Conservation (phyloP, 2,113 vertebrate genomes). For the Tor tambroides region DNA sequence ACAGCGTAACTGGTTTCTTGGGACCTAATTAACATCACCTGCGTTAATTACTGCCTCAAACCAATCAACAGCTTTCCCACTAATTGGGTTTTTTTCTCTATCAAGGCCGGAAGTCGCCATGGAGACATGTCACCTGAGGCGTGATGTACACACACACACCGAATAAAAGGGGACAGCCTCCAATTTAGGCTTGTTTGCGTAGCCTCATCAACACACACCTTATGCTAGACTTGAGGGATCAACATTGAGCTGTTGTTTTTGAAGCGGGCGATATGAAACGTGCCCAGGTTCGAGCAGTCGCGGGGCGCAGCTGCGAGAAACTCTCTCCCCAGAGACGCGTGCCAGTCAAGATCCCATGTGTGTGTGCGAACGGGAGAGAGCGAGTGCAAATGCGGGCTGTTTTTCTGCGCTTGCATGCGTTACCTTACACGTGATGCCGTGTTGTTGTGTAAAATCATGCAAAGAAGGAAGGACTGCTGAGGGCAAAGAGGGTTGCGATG, state of each 20-base stretch:
- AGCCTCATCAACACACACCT: conserved; percentile 59
- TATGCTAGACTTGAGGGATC: conserved; percentile 62
- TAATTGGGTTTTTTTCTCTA: conserved; percentile 85
- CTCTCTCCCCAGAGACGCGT: conserved; percentile 47
- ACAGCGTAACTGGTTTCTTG: conserved; percentile 78
- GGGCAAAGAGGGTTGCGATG: neutral
- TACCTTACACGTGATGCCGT: neutral
- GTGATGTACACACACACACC: conserved; percentile 64
- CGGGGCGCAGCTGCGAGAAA: conserved; percentile 56
- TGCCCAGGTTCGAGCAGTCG: conserved; percentile 49
- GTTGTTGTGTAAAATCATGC: conserved; percentile 26
- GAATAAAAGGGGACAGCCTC: conserved; percentile 75
- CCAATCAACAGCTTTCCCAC: conserved; percentile 88
- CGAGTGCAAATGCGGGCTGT: conserved; percentile 34
- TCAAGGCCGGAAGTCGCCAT: conserved; percentile 65
- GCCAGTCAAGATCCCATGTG: conserved; percentile 46
- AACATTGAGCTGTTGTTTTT: conserved; percentile 60
- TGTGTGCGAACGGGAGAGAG: neutral
- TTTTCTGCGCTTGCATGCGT: neutral
- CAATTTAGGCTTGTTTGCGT: conserved; percentile 68
- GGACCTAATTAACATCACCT: conserved; percentile 94
- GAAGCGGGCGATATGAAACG: conserved; percentile 48
- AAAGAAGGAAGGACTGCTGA: conserved; percentile 21
- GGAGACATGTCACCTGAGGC: conserved; percentile 87
- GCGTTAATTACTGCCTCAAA: conserved; percentile 92